Evolutionary conservation across 92 coral and sea anemone species (phyloP), one percentile per base, ranked within the genome.

Genomic region (Umimayanthus kanabou): DNA sequence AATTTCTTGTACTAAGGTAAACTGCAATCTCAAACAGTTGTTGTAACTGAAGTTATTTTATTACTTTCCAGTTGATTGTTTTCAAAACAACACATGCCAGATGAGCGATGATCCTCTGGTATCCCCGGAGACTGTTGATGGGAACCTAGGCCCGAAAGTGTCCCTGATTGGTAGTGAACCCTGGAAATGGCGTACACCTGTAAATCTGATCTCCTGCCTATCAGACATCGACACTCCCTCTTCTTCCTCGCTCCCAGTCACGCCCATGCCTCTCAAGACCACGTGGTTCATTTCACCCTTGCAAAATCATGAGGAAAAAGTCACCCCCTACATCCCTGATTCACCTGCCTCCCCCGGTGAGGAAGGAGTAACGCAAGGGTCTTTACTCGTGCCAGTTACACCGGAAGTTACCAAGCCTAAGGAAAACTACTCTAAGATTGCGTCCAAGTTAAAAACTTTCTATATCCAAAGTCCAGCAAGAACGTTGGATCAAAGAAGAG

Each of bases 171-270:
- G 40, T 82, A 80, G 87, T 18, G 93, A 75, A 4, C 88, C 88
- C 18, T 80, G 70, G 58, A 37, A 76, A 23, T 88, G 85, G 79
- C 85, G 92, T 28, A 89, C 92, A 39, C 92, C 94, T 4, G 82
- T 80, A 7, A 90, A 89, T 47, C 70, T 88, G 58, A 85, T 92
- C 29, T 80, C 73, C 22, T 85, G 90, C 77, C 78, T 86, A n/a
- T 87, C 95, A 37, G 92, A 93, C 80, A 83, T 83, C 13, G 95
- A 91, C 73, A 93, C 95, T 9, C 95, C 95, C n/a, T 80, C 95
- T n/a, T 92, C 95, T 15, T 88, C 92, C 16, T 88, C 90, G 74
- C 89, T 91, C 80, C 85, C 84, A 45, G 86, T 86, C 13, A 93
- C 93, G 33, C 97, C 97, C 47, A 74, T 91, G 90, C 94, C 92